Evolutionary conservation across 2,113 vertebrate genomes (phyloP), one percentile per base, ranked within the genome.

Genomic region (Epinephelus fuscoguttatus): DNA sequence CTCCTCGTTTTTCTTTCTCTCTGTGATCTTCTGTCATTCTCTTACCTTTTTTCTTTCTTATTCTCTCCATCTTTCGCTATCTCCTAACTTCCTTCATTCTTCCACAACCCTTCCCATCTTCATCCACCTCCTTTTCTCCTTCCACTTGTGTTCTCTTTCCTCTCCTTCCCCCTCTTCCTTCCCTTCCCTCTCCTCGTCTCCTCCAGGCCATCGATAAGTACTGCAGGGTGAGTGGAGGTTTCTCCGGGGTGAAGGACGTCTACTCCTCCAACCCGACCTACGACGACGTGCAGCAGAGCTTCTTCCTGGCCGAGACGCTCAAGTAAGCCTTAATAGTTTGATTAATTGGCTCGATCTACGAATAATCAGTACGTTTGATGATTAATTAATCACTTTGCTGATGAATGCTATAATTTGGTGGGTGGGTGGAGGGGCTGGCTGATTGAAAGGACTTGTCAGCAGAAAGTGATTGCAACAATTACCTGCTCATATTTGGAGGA

Each of bases 271-370:
- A 95, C 80, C 98, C 98, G 30, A 96, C 96, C 0, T 98, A 99
- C 4, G 98, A 99, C 0, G 98, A 99, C 0, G 98, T 99, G 53
- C 98, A 99, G 93, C 98, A 99, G 93, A 99, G 98, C 92, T 99
- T 99, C 96, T 99, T 99, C 92, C 96, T 99, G 79, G 98, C 98
- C 23, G 98, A 99, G 93, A 99, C 98, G 12, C 96, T 99, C 78
- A 99, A 99, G 98, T 99, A 96, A 97, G 97, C 7, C 6, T 11
- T 21, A 21, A 63, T 25, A 3, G 2, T 11, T 14, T 6, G 21
- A 40, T 59, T 63, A 27, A 50, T 77, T 25, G 18, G 4, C 70
- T 8, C 4, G 15, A 81, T n/a, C 37, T 57, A 10, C n/a, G 11
- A 82, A 27, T 61, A 53, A 47, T 67, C 15, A 23, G 12, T 33